phyloP scores from a whole-genome alignment of 2,797 vertebrate genomes.

The Hozukius guyotensis region DNA sequence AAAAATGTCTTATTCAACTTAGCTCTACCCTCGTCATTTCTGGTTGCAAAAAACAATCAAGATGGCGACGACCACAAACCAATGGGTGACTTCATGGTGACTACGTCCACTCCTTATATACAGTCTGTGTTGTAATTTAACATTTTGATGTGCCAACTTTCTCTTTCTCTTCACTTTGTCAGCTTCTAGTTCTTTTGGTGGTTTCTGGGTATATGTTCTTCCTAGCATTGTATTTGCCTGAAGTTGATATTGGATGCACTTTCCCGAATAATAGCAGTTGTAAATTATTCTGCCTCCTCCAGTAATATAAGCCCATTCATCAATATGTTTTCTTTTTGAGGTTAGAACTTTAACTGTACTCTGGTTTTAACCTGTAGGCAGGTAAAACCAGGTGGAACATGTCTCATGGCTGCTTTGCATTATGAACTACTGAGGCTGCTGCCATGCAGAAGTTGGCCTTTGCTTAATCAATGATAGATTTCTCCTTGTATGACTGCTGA shows the following conservation, averaged over 20 bases:
- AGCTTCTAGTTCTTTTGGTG: not conserved
- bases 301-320: slow-evolving; percentile 17
- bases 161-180: not conserved
- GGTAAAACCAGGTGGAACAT: slow-evolving; percentile 35
- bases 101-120: too few species aligned
- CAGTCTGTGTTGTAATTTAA: not conserved
- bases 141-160: not conserved
- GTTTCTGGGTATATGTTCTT: not conserved
- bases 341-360: slow-evolving; percentile 20
- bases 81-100: too few species aligned
- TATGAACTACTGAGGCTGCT: slow-evolving; percentile 27
- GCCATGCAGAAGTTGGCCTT: slow-evolving; percentile 16
- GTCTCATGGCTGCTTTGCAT: slow-evolving; percentile 47
- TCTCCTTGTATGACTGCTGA: slow-evolving; percentile 13
- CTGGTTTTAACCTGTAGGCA: slow-evolving; percentile 24
- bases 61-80: too few species aligned
- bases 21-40: too few species aligned
- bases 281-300: slow-evolving; percentile 19
- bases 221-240: not conserved
- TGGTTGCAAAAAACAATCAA: too few species aligned
- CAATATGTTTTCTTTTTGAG: slow-evolving; percentile 30
- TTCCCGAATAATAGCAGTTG: not conserved
- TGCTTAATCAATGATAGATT: slow-evolving; percentile 41
- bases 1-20: too few species aligned
- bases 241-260: slow-evolving; percentile 19